Conservation (phyloP, 2,888 invertebrate genomes). For the Hypolimnas misippus region DNA sequence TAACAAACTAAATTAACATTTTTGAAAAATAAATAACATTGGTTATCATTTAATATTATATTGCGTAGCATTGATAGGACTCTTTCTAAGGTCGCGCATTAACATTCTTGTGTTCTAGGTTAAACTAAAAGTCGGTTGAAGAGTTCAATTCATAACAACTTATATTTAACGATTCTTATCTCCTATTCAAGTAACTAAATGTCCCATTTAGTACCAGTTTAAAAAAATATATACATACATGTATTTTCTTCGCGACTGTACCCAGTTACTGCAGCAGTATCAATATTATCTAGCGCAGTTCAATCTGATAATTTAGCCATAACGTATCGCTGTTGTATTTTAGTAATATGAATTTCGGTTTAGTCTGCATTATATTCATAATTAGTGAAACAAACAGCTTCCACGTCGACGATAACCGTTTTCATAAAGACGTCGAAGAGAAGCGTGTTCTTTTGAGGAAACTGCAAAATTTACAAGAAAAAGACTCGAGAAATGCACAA, state of each 20-base stretch:
- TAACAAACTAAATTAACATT: too few relatives aligned
- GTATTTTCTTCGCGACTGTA: slow-evolving; percentile 53
- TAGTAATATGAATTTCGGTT: slow-evolving; percentile 65
- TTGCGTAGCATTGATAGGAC: too few relatives aligned
- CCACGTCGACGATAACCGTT: slow-evolving; percentile 49
- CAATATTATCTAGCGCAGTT: slow-evolving; percentile 59
- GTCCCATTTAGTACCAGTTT: neutral
- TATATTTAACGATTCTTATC: too few relatives aligned
- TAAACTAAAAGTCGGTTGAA: too few relatives aligned
- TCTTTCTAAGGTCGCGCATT: too few relatives aligned
- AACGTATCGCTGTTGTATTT: slow-evolving; percentile 53
- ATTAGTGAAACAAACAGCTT: slow-evolving; percentile 58
- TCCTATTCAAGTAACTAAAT: too few relatives aligned
- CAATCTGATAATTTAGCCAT: slow-evolving; percentile 62
- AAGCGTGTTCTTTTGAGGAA: slow-evolving; percentile 67
- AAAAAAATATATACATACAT: neutral
- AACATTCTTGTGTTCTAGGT: too few relatives aligned
- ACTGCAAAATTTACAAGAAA: slow-evolving; percentile 62
- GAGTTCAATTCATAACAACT: too few relatives aligned
- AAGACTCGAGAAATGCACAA: slow-evolving; percentile 50
- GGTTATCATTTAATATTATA: too few relatives aligned
- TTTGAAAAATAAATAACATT: too few relatives aligned
- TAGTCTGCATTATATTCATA: slow-evolving; percentile 59
- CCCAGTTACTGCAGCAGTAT: slow-evolving; percentile 58
- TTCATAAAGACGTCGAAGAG: slow-evolving; percentile 51